Evolutionary conservation across 2,113 vertebrate genomes (phyloP).

Genomic region (Paradisaea rubra): DNA sequence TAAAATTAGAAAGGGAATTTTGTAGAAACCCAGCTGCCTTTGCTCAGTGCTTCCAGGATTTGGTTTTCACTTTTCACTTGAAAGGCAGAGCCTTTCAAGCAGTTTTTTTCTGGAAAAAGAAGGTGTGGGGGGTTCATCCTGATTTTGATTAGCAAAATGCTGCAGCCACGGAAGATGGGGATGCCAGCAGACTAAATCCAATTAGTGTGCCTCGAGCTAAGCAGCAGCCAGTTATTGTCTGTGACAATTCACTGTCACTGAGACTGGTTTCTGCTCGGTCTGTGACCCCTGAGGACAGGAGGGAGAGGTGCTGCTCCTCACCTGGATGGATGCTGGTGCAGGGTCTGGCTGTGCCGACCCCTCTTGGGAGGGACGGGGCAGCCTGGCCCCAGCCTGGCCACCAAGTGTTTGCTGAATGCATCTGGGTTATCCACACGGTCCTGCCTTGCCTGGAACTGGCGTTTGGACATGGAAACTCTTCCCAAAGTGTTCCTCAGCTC

Average conservation of each 20-base stretch:
- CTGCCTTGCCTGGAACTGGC: not conserved
- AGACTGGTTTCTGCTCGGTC: not conserved
- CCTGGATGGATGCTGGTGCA: accelerated
- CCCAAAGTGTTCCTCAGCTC: not conserved
- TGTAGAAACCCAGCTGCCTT: not conserved
- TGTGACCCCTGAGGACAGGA: accelerated
- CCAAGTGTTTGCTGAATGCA: not conserved
- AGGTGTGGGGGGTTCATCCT: accelerated
- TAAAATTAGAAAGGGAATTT: slow-evolving; percentile 25
- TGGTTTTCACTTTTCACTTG: not conserved
- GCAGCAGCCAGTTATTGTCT: slow-evolving; percentile 5
- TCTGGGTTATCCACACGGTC: not conserved
- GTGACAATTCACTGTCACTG: not conserved
- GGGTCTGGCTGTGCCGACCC: not conserved
- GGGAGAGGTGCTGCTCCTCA: not conserved
- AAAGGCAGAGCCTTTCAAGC: not conserved
- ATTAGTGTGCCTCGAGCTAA: slow-evolving; percentile 22
- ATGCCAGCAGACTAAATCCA: not conserved
- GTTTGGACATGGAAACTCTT: not conserved
- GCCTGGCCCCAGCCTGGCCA: not conserved
- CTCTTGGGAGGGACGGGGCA: accelerated
- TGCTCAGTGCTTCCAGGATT: not conserved
- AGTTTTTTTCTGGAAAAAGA: not conserved
- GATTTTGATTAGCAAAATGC: not conserved
- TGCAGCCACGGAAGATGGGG: not conserved